These are phyloP conservation scores for Heliconius himera DNA, from an alignment of 1,140 invertebrate species.

Conservation along the genomic window DNA sequence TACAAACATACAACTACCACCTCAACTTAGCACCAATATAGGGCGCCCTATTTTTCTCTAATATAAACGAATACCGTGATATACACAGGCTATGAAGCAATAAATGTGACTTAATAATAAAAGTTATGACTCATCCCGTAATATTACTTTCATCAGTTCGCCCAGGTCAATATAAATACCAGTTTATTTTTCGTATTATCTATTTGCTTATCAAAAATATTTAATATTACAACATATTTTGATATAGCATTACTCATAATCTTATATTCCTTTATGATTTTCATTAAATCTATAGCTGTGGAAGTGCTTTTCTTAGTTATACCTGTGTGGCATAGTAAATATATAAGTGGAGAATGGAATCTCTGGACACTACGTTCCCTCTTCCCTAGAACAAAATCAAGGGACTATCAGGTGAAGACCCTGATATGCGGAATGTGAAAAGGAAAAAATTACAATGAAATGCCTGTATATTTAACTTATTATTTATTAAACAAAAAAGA, in stretches of 20 bases:
- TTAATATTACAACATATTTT: neutral
- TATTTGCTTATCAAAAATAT: neutral
- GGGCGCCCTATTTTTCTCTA: neutral
- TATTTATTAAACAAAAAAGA: neutral
- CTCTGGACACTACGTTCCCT: too few relatives aligned
- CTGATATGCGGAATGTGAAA: too few relatives aligned
- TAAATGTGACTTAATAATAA: slow-evolving; percentile 29
- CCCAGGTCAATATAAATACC: slow-evolving; percentile 6
- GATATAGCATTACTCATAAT: neutral
- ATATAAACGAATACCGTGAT: slow-evolving; percentile 6
- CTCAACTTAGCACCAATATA: neutral
- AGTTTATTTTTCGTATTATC: slow-evolving; percentile 5
- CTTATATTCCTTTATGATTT: too few relatives aligned
- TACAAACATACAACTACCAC: neutral
- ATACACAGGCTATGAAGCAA: slow-evolving; percentile 10
- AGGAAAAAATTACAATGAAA: too few relatives aligned
- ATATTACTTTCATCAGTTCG: slow-evolving; percentile 23
- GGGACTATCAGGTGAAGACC: too few relatives aligned
- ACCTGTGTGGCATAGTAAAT: too few relatives aligned
- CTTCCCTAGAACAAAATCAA: too few relatives aligned
- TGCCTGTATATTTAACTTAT: too few relatives aligned
- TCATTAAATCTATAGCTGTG: too few relatives aligned
- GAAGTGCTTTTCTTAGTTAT: too few relatives aligned
- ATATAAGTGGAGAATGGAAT: too few relatives aligned
- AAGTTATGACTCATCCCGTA: slow-evolving; percentile 24